These are phyloP conservation scores for Anguilla pacifica DNA, from an alignment of 2,797 vertebrate species.

Conservation along the genomic window DNA sequence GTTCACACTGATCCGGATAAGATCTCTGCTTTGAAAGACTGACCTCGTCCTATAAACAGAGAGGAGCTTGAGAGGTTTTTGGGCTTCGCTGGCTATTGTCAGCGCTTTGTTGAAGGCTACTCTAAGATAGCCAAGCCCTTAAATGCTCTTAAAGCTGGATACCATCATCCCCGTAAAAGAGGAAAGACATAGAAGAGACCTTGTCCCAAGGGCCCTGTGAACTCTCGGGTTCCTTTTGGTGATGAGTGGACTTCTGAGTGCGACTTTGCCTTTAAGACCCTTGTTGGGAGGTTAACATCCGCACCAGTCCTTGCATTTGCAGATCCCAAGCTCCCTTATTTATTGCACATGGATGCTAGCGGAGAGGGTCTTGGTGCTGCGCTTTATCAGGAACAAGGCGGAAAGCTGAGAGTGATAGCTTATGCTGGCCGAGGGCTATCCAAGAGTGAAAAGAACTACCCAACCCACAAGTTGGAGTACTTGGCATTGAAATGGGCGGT, in stretches of 20 bases:
- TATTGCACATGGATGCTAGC: conserved; percentile 13
- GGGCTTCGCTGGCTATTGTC: not conserved
- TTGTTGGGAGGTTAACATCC: not conserved
- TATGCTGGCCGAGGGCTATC: not conserved
- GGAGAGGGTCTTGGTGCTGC: not conserved
- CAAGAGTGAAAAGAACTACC: not conserved
- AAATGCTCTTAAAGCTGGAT: not conserved
- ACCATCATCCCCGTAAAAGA: not conserved
- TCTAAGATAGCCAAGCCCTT: not conserved
- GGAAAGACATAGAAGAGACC: not conserved
- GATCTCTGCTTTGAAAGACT: not conserved
- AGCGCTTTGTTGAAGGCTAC: not conserved
- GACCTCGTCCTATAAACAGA: not conserved
- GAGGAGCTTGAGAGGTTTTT: not conserved
- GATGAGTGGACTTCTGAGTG: not conserved
- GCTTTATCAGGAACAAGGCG: not conserved
- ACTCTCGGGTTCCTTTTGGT: not conserved
- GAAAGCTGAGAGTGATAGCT: not conserved
- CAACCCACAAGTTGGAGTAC: not conserved
- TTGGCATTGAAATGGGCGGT: not conserved
- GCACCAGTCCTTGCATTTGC: not conserved
- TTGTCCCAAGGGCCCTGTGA: not conserved
- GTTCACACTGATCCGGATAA: conserved; percentile 2
- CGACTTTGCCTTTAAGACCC: conserved; percentile 1
- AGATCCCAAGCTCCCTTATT: not conserved